A percentile compares a stretch with the other conserved stretches of the same genome.
These are phyloP conservation scores for Leucophenga varia DNA, from an alignment of 1,140 invertebrate genomes.

Conservation along the genomic window DNA sequence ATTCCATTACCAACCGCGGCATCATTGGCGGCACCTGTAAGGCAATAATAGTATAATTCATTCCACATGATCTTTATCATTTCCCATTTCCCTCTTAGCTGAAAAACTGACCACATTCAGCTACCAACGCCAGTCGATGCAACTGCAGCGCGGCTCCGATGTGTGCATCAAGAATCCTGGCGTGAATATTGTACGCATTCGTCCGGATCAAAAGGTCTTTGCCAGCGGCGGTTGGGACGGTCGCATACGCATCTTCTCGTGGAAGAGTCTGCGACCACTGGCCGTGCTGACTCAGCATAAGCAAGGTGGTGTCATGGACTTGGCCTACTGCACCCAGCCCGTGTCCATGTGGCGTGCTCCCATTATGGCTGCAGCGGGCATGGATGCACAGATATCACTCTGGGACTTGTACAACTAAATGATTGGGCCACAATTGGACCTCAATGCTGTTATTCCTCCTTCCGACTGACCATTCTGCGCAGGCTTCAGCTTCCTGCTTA, in stretches of 20 bases:
- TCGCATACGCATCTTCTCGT: slow-evolving; percentile 73
- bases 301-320: slow-evolving; percentile 65
- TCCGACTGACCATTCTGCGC: no score
- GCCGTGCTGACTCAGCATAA: slow-evolving; percentile 73
- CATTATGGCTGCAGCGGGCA: slow-evolving; percentile 72
- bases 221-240: slow-evolving; percentile 76
- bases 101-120: slow-evolving; percentile 40
- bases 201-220: slow-evolving; percentile 74
- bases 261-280: slow-evolving; percentile 72
- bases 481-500: no score
- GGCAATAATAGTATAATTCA: slow-evolving; percentile 60
- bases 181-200: slow-evolving; percentile 68
- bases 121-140: slow-evolving; percentile 59
- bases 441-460: no score
- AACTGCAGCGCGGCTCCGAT: slow-evolving; percentile 62
- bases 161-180: slow-evolving; percentile 71
- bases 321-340: slow-evolving; percentile 65
- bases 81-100: slow-evolving; percentile 50
- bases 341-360: slow-evolving; percentile 67
- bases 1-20: slow-evolving; percentile 63
- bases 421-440: no score
- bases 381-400: slow-evolving; percentile 70
- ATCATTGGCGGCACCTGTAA: slow-evolving; percentile 64
- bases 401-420: slow-evolving; percentile 73
- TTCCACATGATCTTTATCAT: slow-evolving; percentile 41